Conservation (phyloP, 2,113 vertebrate genomes). For the Sebastes fasciatus region DNA sequence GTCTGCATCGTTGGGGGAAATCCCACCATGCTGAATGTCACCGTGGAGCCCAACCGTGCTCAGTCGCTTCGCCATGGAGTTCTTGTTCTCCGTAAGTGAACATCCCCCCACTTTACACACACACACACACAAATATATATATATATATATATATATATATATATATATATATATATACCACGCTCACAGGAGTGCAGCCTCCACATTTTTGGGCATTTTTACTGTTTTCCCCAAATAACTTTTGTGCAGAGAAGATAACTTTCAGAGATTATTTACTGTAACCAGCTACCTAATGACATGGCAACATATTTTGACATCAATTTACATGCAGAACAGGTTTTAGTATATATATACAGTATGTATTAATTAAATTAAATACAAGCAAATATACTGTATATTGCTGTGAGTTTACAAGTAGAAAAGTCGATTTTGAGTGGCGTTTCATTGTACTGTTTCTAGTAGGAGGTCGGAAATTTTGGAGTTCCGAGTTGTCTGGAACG, state of each 20-base stretch:
- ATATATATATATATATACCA: no score
- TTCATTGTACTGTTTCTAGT: no score
- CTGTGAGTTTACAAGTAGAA: no score
- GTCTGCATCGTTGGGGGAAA: slow-evolving; percentile 88
- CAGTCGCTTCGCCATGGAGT: slow-evolving; percentile 95
- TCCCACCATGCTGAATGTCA: slow-evolving; percentile 88
- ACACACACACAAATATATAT: neutral
- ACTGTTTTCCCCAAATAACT: no score
- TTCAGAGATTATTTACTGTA: no score
- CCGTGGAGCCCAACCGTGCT: slow-evolving; percentile 91
- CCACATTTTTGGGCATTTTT: no score
- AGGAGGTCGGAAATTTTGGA: no score
- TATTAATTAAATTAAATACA: neutral
- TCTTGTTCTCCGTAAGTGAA: slow-evolving; percentile 91
- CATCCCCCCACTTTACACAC: neutral
- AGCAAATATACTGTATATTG: neutral
- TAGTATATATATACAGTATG: neutral
- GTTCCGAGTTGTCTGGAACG: no score
- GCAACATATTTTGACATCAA: neutral
- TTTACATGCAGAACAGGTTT: neutral
- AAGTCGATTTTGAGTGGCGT: no score
- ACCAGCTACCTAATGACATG: neutral
- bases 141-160: no score
- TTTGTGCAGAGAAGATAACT: no score
- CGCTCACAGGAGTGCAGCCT: no score